These are phyloP conservation scores for Tupaia tana DNA, from an alignment of 2,113 vertebrate genomes.

Conservation along the genomic window DNA sequence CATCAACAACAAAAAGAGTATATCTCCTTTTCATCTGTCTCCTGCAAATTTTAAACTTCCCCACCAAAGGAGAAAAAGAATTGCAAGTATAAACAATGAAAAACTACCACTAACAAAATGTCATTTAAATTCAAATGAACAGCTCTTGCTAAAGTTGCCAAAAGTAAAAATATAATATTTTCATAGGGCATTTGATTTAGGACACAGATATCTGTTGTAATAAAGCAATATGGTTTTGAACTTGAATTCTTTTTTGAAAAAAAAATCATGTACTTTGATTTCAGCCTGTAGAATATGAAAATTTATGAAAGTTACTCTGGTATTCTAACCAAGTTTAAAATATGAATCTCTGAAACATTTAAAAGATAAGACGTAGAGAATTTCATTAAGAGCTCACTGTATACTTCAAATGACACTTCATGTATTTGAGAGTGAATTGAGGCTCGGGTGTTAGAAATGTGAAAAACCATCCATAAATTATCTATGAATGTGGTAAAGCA, in stretches of 20 bases:
- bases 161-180: neutral
- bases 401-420: constrained; percentile 83
- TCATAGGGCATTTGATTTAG: neutral
- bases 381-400: constrained; percentile 82
- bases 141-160: neutral
- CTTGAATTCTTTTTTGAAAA: neutral
- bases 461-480: constrained; percentile 86
- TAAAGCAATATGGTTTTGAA: neutral
- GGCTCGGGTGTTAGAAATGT: constrained; percentile 78
- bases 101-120: neutral
- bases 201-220: neutral
- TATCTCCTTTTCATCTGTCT: neutral
- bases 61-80: neutral
- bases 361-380: constrained; percentile 81
- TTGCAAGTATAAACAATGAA: neutral
- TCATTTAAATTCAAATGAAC: neutral
- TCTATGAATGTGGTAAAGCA: constrained; percentile 80
- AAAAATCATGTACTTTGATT: constrained; percentile 72
- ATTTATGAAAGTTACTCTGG: constrained; percentile 78
- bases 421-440: constrained; percentile 82
- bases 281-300: constrained; percentile 81
- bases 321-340: constrained; percentile 84
- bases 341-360: constrained; percentile 80
- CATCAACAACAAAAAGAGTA: neutral
- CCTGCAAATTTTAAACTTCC: neutral